Base-by-base conservation (phyloP, 1,140 invertebrate genomes). In the Branchinecta lindahli region DNA sequence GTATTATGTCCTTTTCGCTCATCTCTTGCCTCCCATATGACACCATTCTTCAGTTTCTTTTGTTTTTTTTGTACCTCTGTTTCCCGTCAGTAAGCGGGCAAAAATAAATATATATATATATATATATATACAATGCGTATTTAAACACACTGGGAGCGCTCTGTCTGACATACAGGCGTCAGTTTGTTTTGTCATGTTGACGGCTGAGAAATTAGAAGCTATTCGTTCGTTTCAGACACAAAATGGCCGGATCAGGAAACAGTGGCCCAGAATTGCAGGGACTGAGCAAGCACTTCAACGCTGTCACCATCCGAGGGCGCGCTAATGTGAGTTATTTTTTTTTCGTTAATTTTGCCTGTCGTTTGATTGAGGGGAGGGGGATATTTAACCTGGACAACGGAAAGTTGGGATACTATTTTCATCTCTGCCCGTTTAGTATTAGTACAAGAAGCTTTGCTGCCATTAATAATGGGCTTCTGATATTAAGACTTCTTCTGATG, bases 201-300 rank as follows among this genome's bases (percentile, higher is more conserved):
- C n/a, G n/a, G 33, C 33, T 33, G 33, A 33, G 33, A 33, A 33
- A 33, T 33, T 33, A 33, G 33, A 33, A 33, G 2, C 33, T 33
- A 33, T 5, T 33, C 33, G 12, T 61, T 61, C 52, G 12, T 15
- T 61, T 61, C 18, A 15, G 18, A 20, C 18, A 20, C 18, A 67
- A 65, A 66, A 72, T 72, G 71, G 71, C 71, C 12, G 71, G 71
- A 66, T 45, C 20, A 69, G 33, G 65, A n/a, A 45, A 47, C 45
- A n/a, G 44, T 44, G 68, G 44, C 18, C 44, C 47, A 8, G 68
- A 72, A 21, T 67, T 72, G n/a, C 65, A 66, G 12, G 71, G 71
- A 70, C 9, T 72, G 15, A 10, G 66, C 65, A 72, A 61, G 67
- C 45, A 70, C 46, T 72, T 72, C 33, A 72, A 72, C 45, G 68